Conservation (phyloP, 2,888 invertebrate species). For the Pollenia labialis region DNA sequence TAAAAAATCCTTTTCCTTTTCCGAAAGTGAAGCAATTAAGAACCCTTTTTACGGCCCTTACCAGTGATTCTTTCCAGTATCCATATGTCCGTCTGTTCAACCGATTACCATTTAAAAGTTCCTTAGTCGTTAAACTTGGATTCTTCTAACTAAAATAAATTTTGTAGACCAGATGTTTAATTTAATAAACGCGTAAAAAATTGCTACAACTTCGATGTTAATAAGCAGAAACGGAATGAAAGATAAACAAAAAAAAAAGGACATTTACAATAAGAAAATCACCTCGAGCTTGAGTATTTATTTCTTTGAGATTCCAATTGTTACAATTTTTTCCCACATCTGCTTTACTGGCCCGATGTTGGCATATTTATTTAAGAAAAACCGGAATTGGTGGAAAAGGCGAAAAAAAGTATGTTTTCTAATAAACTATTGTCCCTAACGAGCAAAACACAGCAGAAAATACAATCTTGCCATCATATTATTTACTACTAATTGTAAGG, state of each 20-base stretch:
- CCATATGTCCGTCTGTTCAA: neutral
- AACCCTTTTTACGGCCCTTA: too few relatives aligned
- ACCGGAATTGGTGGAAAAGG: conserved; percentile 32
- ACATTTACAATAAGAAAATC: neutral
- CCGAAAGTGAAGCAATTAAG: too few relatives aligned
- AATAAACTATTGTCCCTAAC: conserved; percentile 32
- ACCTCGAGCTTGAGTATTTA: too few relatives aligned
- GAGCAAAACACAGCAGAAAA: conserved; percentile 50
- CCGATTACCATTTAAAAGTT: neutral
- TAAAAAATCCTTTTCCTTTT: too few relatives aligned
- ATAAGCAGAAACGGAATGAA: neutral
- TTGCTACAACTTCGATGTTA: neutral
- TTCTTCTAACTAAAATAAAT: conserved; percentile 62
- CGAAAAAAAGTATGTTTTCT: conserved; percentile 6
- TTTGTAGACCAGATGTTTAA: conserved; percentile 72
- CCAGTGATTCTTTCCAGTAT: neutral
- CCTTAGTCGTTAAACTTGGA: neutral
- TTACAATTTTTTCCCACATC: conserved; percentile 4
- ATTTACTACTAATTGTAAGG: conserved; percentile 40
- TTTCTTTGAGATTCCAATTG: neutral
- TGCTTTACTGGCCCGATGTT: neutral
- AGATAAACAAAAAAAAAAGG: neutral
- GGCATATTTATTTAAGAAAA: conserved; percentile 47
- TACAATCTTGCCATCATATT: conserved; percentile 5
- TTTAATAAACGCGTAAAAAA: conserved; percentile 60